Base-by-base conservation (phyloP, 2,888 invertebrate species). In the Caenorhabditis sp. region DNA sequence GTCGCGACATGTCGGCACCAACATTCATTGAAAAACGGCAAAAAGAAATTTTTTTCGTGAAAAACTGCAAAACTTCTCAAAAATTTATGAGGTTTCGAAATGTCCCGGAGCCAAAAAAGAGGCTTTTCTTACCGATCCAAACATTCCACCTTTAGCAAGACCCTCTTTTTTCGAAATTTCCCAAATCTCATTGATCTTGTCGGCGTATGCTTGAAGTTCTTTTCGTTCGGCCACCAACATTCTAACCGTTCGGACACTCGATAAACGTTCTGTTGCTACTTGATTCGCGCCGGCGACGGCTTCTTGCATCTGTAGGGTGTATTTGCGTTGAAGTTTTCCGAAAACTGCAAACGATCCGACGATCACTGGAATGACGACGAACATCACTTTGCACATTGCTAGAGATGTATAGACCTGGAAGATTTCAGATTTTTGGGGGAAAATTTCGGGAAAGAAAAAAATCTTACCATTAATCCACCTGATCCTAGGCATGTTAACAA, bases 181-280 rank as follows among this genome's bases (percentile, higher is more conserved):
- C 65, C 97, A 89, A 23, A 96, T 92, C 57, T 92, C 90, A 31
- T 92, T 89, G 66, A 96, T 91, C 82, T 92, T 92, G 0, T 88
- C 86, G 0, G 75, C 62, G 62, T 81, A 81, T 0, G 78, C 77
- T 6, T 90, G 88, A 59, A 92, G 91, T 90, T 97, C 97, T 67
- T 91, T 91, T 10, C 90, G 87, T 88, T 97, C 96, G 84, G 94
- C 93, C 19, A 93, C 93, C 88, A 97, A 95, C 27, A 93, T 92
- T 89, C 95, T 93, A 0, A 97, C 96, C 1, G 96, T 96, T 87
- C 94, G 91, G 76, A 97, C 93, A 88, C 95, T 96, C 14, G 93
- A 92, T 78, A 95, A 93, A 83, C 93, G 92, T 88, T 97, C 96
- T 89, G 96, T 95, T 0, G 95, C 95, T 2, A 90, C 88, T 90